Evolutionary conservation across 2,113 vertebrate species (phyloP), one percentile per base, ranked within the genome.

Genomic region (Triplophysa rosa): DNA sequence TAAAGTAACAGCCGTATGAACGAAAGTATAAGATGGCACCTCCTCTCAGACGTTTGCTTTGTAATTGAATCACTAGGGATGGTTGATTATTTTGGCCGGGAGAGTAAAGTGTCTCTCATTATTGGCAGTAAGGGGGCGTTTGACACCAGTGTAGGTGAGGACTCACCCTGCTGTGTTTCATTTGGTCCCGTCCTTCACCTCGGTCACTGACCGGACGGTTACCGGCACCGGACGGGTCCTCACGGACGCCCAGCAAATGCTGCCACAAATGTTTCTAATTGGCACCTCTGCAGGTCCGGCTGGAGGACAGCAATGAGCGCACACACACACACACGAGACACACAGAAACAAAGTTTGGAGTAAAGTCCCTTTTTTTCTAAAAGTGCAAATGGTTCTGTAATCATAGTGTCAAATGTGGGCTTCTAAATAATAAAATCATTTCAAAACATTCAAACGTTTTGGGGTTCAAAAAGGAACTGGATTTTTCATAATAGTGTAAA

Each of bases 221-320:
- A 42, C 71, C 80, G 68, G 42, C 42, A 85, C 84, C 87, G 84
- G 84, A 75, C 61, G 78, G 23, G 47, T 84, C 87, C 89, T 87
- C 52, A n/a, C 6, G 84, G 90, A 88, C 83, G 49, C 85, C 87
- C 84, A 85, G 90, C 90, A 92, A 91, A 90, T 86, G 87, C 87
- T 79, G 83, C 87, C 91, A 90, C 90, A 90, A 91, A 93, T 90
- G 89, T 89, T 86, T 90, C 88, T 92, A 94, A 94, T 94, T 94
- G 92, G 89, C 93, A 93, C 92, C 93, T 94, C 92, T 84, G 92
- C 90, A 91, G 90, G 93, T 86, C 90, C 83, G 82, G 86, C 87
- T 84, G 81, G 78, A 86, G 85, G 86, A 91, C 88, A 90, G 87
- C 87, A 90, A 87, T 89, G 90, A 90, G 89, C 86, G 89, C 86